These are phyloP conservation scores for Muscicapa striata DNA, from an alignment of 2,797 vertebrate genomes.

Conservation along the genomic window DNA sequence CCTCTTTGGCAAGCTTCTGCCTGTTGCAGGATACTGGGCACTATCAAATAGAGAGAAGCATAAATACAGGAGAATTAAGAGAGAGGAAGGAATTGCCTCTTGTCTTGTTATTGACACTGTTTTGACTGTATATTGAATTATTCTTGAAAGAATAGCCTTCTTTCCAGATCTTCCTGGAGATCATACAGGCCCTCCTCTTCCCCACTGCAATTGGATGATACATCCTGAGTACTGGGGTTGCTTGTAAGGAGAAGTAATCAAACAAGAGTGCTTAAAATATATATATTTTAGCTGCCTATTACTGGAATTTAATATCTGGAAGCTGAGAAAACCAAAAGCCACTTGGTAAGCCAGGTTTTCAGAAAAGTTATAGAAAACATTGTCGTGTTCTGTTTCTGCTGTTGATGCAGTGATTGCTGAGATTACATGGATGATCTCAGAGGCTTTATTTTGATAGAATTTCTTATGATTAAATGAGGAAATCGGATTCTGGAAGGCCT, in stretches of 20 bases:
- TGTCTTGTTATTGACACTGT: not conserved
- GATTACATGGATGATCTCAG: not conserved
- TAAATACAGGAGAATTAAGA: not conserved
- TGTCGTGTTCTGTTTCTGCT: not conserved
- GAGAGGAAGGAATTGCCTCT: not conserved
- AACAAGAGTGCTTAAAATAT: not conserved
- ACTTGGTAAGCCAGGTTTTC: not conserved
- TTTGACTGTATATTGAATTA: not conserved
- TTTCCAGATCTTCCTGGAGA: not conserved
- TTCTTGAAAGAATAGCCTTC: not conserved
- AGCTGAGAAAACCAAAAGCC: not conserved
- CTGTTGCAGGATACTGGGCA: not conserved
- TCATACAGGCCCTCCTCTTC: not conserved
- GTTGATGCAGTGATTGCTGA: not conserved
- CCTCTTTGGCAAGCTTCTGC: not conserved
- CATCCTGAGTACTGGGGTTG: not conserved
- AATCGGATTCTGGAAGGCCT: not conserved
- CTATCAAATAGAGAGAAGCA: not conserved
- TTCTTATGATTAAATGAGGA: not conserved
- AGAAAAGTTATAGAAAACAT: not conserved
- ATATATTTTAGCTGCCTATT: not conserved
- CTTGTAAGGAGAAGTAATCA: not conserved
- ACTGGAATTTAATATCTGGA: slow-evolving; percentile 19
- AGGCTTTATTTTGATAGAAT: not conserved
- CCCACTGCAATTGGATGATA: not conserved